Base-by-base conservation (phyloP, 1,140 invertebrate species). In the Tetramorium parvispinum region DNA sequence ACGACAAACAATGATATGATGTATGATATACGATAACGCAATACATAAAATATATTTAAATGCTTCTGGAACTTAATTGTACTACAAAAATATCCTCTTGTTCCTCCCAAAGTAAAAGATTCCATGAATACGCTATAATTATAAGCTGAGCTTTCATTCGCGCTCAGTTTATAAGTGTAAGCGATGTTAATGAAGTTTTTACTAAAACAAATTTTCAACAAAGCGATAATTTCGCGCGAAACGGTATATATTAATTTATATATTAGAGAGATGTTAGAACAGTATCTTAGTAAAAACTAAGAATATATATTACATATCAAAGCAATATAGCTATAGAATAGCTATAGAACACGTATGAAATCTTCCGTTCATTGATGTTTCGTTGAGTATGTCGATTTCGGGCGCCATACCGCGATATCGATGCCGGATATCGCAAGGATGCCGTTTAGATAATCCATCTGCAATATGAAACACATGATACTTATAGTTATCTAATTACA, bases 401-500 rank as follows among this genome's bases (percentile, higher is more conserved):
- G 93, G 76, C 92, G 89, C 93, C 93, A 94, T 53, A 95, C 90
- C 87, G 93, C 89, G 55, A 95, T 91, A 57, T 94, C 92, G 18
- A 89, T 89, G 37, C 93, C 93, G 24, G 93, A 94, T 68, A 94
- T 85, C 21, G 94, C 94, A 16, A 95, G 91, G 73, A 94, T 92
- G 13, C 92, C 89, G 21, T 94, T 94, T 59, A 90, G 81, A 40
- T 94, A 95, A 83, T 94, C 92, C 70, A 93, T 94, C 94, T 95
- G 49, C 13, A 68, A 89, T 32, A 32, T 32, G 3, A 32, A 32
- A 4, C 32, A 32, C 2, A 83, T 63, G 37, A 43, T 18, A 89
- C 18, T 61, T 77, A 66, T 7, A n/a, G n/a, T n/a, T n/a, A n/a
- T n/a, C n/a, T n/a, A n/a, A n/a, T n/a, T 16, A n/a, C 27, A 59